Evolutionary conservation across 2,888 invertebrate species (phyloP), one percentile per base, ranked within the genome.

Genomic region (Micropterix aruncella): DNA sequence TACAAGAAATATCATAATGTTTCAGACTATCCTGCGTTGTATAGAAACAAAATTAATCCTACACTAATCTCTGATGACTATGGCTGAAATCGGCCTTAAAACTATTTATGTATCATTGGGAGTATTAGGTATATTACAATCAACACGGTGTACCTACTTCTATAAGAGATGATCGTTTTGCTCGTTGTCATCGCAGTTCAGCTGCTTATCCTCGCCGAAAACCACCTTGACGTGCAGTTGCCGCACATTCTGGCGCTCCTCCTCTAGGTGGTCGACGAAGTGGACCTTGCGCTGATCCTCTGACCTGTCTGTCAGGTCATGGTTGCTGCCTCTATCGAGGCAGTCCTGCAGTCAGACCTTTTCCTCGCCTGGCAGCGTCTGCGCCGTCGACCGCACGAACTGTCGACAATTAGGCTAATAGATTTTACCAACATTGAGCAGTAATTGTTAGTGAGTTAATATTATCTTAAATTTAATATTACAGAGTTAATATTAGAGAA

Each of bases 311-410:
- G 52, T 45, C 48, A 7, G 7, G 7, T 27, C 27, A 12, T 44
- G 39, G 51, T 54, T 19, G 53, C 55, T 56, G 57, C 46, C 59
- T 58, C 47, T 56, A 56, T 46, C 57, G 60, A 54, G 58, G 60
- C 47, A 58, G 56, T 62, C 74, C 72, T 75, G 74, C 71, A 82
- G 83, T 85, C 85, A 86, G 74, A 86, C 85, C 66, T 84, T 85
- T 62, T 86, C 85, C 68, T 85, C 86, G 55, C 78, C 82, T 53
- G 77, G 73, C 58, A 76, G 61, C 56, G 73, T 77, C 62, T 69
- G 79, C 62, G 74, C 80, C 60, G 69, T 80, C 52, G 81, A 83
- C 58, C 86, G 79, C 59, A 87, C 83, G 69, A 85, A 86, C 87
- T 87, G 79, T 60, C 79, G 37, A 42, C 44, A 46, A 40, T 16